These are phyloP conservation scores for Suricata suricatta DNA, from an alignment of 2,113 vertebrate genomes.

Conservation along the genomic window DNA sequence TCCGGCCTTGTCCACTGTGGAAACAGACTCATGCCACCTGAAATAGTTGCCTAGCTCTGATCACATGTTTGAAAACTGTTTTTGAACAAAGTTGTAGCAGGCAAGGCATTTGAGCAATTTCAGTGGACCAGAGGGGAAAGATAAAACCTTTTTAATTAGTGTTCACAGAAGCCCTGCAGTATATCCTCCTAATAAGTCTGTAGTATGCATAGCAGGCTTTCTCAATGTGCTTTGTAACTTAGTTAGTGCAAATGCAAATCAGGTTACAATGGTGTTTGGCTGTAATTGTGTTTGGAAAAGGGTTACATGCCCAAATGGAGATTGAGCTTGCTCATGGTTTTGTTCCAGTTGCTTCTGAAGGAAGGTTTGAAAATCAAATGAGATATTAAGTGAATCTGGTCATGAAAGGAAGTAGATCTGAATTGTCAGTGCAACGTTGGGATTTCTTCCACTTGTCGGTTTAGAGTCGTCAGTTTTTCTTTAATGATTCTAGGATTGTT, in stretches of 20 bases:
- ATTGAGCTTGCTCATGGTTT: constrained; percentile 73
- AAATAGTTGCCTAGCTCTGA: constrained; percentile 73
- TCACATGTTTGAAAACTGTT: constrained; percentile 80
- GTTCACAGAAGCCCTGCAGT: constrained; percentile 74
- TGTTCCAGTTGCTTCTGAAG: constrained; percentile 70
- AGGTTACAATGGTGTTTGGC: constrained; percentile 80
- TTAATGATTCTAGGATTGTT: constrained; percentile 41
- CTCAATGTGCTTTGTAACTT: constrained; percentile 79
- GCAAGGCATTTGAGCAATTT: constrained; percentile 72
- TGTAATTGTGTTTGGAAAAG: constrained; percentile 81
- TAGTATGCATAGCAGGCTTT: constrained; percentile 68
- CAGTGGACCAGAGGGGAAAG: constrained; percentile 76
- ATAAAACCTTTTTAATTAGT: constrained; percentile 81
- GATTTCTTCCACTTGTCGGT: constrained; percentile 64
- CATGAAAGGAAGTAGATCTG: constrained; percentile 49
- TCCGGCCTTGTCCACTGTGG: constrained; percentile 74
- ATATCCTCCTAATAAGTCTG: constrained; percentile 75
- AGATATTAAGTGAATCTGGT: constrained; percentile 74
- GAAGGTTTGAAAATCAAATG: constrained; percentile 80
- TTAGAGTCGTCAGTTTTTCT: constrained; percentile 58
- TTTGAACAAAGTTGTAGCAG: constrained; percentile 78
- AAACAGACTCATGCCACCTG: constrained; percentile 79
- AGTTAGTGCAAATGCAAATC: constrained; percentile 82
- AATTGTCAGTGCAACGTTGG: constrained; percentile 59
- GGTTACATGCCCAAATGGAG: constrained; percentile 81